Conservation (phyloP, 1,140 invertebrate species). For the Muscidifurax raptorellus region DNA sequence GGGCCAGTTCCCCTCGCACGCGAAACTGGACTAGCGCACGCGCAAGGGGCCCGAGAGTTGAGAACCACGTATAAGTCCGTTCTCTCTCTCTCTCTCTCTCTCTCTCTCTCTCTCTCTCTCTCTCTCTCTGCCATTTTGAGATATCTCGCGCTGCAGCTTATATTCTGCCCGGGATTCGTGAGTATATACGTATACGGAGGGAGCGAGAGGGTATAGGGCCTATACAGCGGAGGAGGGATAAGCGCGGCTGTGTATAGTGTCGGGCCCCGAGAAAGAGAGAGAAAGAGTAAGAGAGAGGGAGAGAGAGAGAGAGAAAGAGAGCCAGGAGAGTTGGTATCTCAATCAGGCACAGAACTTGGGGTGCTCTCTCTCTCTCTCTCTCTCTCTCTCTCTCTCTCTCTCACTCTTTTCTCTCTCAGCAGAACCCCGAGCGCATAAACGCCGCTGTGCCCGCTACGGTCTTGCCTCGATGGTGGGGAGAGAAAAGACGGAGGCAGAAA, state of each 20-base stretch:
- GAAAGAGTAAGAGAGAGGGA: too few species aligned
- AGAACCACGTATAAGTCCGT: not conserved
- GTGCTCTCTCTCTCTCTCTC: not conserved
- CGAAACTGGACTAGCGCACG: too few species aligned
- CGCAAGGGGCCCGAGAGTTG: not conserved
- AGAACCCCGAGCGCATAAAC: not conserved
- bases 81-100: not conserved
- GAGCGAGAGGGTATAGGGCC: not conserved
- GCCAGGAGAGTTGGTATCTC: conserved; percentile 71
- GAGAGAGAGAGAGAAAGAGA: not conserved
- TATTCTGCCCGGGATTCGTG: not conserved
- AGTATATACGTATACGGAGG: not conserved
- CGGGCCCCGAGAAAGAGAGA: not conserved
- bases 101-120: not conserved
- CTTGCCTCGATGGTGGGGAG: not conserved
- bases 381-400: conserved; percentile 38
- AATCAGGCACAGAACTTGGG: conserved; percentile 67
- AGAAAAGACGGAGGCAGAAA: not conserved
- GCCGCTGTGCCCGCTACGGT: not conserved
- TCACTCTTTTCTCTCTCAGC: not conserved
- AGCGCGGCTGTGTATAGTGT: not conserved
- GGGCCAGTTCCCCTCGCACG: not conserved
- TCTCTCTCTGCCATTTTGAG: not conserved
- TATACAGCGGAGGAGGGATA: not conserved
- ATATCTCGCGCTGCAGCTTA: not conserved